Percentiles rank a stretch among this genome's conserved stretches.
These are phyloP conservation scores for Corythaeola cristata DNA, from an alignment of 2,113 vertebrate species.

Conservation along the genomic window DNA sequence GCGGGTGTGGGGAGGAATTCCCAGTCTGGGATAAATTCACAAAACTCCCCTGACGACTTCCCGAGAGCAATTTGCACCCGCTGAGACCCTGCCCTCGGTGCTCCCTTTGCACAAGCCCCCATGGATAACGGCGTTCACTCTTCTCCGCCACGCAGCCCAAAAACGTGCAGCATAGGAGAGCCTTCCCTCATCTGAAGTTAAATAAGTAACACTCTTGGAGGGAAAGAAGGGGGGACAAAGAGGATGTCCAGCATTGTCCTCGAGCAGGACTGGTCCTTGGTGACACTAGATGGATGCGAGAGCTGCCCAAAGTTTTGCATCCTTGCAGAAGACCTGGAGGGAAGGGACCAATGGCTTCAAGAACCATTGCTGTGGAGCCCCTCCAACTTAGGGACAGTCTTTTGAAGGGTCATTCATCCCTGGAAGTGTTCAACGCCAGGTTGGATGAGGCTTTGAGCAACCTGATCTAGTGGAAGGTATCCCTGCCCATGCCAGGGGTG, in stretches of 20 bases:
- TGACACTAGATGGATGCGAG: neutral
- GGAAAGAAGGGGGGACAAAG: neutral
- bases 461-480: no score
- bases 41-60: neutral
- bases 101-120: neutral
- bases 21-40: neutral
- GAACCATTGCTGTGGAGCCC: neutral
- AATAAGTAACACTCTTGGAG: neutral
- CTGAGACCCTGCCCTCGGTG: neutral
- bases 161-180: neutral
- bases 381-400: neutral
- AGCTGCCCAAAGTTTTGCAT: neutral
- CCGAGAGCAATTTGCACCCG: neutral
- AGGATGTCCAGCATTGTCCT: neutral
- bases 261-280: neutral
- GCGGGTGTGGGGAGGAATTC: neutral
- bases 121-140: accelerated
- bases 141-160: neutral
- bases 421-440: no score
- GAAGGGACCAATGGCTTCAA: neutral
- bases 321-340: neutral
- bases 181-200: neutral
- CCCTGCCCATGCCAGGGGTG: no score
- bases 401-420: neutral
- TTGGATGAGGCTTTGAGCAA: no score